A percentile compares a stretch with the other conserved stretches of the same genome.
Conservation (phyloP, 2,797 vertebrate genomes). For the Intellagama lesueurii region DNA sequence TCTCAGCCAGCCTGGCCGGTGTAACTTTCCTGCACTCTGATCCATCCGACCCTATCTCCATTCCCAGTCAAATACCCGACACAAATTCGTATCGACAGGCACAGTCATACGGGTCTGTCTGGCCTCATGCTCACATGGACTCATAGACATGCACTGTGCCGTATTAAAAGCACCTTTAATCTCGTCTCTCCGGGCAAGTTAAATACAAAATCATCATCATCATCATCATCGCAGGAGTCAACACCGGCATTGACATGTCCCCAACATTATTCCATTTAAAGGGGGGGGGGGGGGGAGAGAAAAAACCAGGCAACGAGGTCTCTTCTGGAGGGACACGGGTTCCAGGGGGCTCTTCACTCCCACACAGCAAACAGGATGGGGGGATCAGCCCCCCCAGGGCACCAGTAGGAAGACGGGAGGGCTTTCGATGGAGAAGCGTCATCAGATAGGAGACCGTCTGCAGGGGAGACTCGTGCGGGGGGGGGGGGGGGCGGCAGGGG, state of each 20-base stretch:
- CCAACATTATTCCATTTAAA: not conserved
- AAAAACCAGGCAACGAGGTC: not conserved
- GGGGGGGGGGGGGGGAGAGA: not conserved
- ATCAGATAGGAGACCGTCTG: not conserved
- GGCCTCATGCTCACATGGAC: too few species aligned
- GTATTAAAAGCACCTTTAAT: not conserved
- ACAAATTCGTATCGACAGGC: not conserved
- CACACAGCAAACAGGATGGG: not conserved
- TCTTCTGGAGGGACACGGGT: too few species aligned
- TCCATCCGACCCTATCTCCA: not conserved
- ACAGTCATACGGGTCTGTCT: not conserved
- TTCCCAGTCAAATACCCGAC: not conserved
- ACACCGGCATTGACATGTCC: not conserved
- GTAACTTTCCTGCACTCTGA: not conserved
- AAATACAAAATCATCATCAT: not conserved
- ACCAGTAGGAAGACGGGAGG: too few species aligned
- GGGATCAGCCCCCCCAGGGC: accelerated
- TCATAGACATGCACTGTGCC: not conserved
- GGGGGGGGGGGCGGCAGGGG: not conserved
- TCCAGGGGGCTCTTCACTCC: not conserved
- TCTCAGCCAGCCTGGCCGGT: not conserved
- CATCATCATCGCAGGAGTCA: too few species aligned
- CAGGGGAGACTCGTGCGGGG: too few species aligned
- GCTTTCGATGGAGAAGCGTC: not conserved
- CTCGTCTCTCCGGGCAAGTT: not conserved